These are phyloP conservation scores for Zosterops hypoxanthus DNA, from an alignment of 2,113 vertebrate species.

Conservation along the genomic window DNA sequence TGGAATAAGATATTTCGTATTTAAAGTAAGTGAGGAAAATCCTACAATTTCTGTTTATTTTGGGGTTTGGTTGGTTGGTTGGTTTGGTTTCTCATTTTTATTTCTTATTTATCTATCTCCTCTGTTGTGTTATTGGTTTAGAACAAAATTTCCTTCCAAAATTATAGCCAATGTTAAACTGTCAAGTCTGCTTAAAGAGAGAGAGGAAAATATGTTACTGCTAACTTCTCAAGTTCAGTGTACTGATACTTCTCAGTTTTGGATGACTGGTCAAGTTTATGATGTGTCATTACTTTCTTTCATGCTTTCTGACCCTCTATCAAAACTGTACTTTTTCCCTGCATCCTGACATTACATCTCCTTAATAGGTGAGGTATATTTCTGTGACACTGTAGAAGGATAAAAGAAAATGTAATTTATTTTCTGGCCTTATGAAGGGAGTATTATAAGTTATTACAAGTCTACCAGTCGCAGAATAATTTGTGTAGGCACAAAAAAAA, in stretches of 20 bases:
- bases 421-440: neutral
- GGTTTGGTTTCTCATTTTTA: neutral
- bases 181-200: neutral
- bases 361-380: neutral
- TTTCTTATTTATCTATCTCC: neutral
- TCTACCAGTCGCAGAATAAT: neutral
- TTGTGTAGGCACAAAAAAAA: neutral
- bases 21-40: neutral
- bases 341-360: neutral
- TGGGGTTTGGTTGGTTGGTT: neutral
- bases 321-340: neutral
- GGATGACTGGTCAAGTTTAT: neutral
- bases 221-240: neutral
- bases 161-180: neutral
- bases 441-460: neutral
- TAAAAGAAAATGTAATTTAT: neutral
- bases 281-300: constrained; percentile 7
- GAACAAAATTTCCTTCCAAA: neutral
- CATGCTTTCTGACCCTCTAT: neutral
- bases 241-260: neutral
- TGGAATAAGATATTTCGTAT: neutral
- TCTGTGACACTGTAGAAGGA: neutral
- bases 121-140: neutral
- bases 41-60: neutral
- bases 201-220: neutral